A percentile compares a stretch with the other conserved stretches of the same genome.
Evolutionary conservation across 2,797 vertebrate genomes (phyloP).

Genomic region (Channallabes apus): DNA sequence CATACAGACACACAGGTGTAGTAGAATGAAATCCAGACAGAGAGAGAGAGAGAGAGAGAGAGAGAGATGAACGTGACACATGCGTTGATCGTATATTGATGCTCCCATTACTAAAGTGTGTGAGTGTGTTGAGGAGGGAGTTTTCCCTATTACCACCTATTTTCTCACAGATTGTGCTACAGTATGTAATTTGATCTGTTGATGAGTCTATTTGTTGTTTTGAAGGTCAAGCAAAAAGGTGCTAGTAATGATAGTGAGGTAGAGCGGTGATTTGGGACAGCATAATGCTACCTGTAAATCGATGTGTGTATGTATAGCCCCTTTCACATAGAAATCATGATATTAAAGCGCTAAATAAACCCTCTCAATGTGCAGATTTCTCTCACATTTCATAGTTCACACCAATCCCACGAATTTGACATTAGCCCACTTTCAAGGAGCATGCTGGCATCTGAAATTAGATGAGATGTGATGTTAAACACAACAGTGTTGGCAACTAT

Average conservation of each 20-base stretch:
- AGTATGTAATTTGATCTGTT: not conserved
- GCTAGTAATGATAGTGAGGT: not conserved
- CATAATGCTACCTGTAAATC: slow-evolving; percentile 40
- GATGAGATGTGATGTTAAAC: no score
- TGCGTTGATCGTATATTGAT: not conserved
- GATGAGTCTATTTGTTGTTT: not conserved
- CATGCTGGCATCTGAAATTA: no score
- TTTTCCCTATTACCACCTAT: not conserved
- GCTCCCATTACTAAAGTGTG: not conserved
- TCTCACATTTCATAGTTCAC: no score
- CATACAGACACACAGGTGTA: not conserved
- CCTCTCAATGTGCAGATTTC: no score
- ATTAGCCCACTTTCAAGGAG: no score
- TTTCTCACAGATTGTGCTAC: not conserved
- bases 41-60: not conserved
- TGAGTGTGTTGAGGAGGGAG: not conserved
- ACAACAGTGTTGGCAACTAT: no score
- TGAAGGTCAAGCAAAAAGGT: not conserved
- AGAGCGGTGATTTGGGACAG: not conserved
- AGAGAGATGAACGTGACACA: not conserved
- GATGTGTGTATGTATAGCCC: not conserved
- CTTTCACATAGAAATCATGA: no score
- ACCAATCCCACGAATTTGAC: no score
- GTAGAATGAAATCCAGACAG: not conserved
- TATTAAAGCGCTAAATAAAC: no score